Conservation (phyloP, 2,888 invertebrate genomes). For the Xestia rhomboidea region DNA sequence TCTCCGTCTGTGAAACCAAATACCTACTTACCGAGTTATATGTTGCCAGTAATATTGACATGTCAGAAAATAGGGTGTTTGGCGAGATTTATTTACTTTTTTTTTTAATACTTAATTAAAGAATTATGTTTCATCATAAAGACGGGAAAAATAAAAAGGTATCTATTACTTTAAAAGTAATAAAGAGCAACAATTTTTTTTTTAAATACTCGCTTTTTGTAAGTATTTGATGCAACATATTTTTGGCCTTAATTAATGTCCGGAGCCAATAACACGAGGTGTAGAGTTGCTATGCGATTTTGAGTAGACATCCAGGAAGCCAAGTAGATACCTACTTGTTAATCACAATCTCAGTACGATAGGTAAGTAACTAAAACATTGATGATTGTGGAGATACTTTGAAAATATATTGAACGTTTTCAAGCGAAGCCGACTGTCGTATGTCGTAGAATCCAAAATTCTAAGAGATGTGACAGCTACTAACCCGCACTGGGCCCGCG, state of each 20-base stretch:
- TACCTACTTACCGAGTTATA: background rate
- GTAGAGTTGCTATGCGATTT: conserved; percentile 10
- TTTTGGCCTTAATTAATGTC: background rate
- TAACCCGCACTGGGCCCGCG: background rate
- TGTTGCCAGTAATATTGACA: background rate
- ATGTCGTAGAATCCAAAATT: background rate
- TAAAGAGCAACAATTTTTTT: background rate
- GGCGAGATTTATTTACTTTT: background rate
- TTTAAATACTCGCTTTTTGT: background rate
- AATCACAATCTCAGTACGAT: background rate
- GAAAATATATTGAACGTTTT: background rate
- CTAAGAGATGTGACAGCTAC: background rate
- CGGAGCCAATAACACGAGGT: conserved; percentile 1
- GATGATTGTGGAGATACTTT: background rate
- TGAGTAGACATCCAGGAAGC: background rate
- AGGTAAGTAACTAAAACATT: conserved; percentile 1
- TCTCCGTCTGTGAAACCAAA: background rate
- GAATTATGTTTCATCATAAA: background rate
- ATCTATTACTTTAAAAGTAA: conserved; percentile 1
- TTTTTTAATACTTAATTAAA: background rate
- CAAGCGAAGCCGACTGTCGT: background rate
- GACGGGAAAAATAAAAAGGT: background rate
- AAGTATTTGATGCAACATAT: conserved; percentile 14
- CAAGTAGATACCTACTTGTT: background rate
- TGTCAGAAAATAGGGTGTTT: conserved; percentile 18